Evolutionary conservation across 2,113 vertebrate genomes (phyloP), one percentile per base, ranked within the genome.

Genomic region (Clarias magur): DNA sequence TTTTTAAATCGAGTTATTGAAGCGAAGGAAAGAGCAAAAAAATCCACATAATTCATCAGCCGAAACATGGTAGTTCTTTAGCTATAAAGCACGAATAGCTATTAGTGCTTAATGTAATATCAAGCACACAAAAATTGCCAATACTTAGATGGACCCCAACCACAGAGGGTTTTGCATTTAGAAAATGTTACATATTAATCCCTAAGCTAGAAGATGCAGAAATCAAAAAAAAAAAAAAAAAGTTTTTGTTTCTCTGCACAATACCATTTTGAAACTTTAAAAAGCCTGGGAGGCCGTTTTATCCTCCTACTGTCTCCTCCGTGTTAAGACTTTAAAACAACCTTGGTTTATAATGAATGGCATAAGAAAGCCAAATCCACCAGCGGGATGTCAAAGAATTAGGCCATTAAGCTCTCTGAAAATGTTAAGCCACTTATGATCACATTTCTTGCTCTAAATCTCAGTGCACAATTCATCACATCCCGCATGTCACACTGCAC

Each of bases 381-480:
- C 63, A 16, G 48, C 75, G 60, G 82, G 38, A 54, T 42, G 21
- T 30, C 23, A 27, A 57, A 34, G 86, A 85, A 85, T 85, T 87
- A 82, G 63, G 80, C 53, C 57, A 87, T 42, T 89, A 89, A 89
- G 83, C 83, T 81, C 75, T 76, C 60, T 75, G 67, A 86, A 84
- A 86, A 86, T 86, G 82, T 86, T 84, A 88, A 89, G 80, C 80
- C 62, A 86, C 80, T 86, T 81, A 56, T 65, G 57, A 85, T 65
- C 54, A 79, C 57, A 83, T 84, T 81, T 57, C 59, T 56, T 53
- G 23, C 12, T 65, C 75, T 12, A 79, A 27, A 25, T 75, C 27
- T 79, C 73, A 72, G n/a, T 73, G 57, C 27, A 57, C 65, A 23
- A 21, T 84, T 81, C 59, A 60, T 62, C 75, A 63, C 57, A 68